These are phyloP conservation scores for Elmis aenea DNA, from an alignment of 2,888 invertebrate species.

Conservation along the genomic window DNA sequence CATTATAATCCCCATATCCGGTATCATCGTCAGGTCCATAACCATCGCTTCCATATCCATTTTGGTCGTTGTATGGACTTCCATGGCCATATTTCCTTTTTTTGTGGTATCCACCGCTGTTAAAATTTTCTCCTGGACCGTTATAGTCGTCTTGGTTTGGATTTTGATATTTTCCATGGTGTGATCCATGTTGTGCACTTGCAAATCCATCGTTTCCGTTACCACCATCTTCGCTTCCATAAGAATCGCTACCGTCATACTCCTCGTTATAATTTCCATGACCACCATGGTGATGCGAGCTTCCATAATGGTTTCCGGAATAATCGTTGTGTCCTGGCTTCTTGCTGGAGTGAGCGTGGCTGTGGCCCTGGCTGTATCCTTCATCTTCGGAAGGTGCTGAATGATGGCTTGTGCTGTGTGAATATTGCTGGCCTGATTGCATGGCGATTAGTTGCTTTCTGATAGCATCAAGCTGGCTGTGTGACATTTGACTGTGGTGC, in stretches of 20 bases:
- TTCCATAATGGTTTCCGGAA: too few species aligned
- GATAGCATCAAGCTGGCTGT: too few species aligned
- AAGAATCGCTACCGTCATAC: conserved; percentile 4
- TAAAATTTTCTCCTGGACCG: too few species aligned
- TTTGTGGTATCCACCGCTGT: too few species aligned
- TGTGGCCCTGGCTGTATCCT: not conserved
- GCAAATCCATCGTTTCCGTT: conserved; percentile 2
- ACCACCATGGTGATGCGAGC: too few species aligned
- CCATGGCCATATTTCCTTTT: conserved; percentile 6
- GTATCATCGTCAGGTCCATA: conserved; percentile 5
- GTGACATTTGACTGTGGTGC: too few species aligned
- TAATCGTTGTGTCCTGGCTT: too few species aligned
- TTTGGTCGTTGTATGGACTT: not conserved
- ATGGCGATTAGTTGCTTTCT: conserved; percentile 5
- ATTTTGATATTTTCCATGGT: too few species aligned
- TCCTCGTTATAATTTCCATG: too few species aligned
- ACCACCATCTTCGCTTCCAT: conserved; percentile 2
- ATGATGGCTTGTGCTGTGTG: too few species aligned
- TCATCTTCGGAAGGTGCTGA: not conserved
- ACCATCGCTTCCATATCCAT: conserved; percentile 6
- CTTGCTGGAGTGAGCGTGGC: too few species aligned
- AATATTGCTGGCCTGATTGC: conserved; percentile 2
- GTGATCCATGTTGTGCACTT: conserved; percentile 4
- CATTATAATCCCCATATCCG: conserved; percentile 1
- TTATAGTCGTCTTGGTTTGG: too few species aligned